These are phyloP conservation scores for Tenthredo amoena DNA, from an alignment of 2,888 invertebrate genomes.

Conservation along the genomic window DNA sequence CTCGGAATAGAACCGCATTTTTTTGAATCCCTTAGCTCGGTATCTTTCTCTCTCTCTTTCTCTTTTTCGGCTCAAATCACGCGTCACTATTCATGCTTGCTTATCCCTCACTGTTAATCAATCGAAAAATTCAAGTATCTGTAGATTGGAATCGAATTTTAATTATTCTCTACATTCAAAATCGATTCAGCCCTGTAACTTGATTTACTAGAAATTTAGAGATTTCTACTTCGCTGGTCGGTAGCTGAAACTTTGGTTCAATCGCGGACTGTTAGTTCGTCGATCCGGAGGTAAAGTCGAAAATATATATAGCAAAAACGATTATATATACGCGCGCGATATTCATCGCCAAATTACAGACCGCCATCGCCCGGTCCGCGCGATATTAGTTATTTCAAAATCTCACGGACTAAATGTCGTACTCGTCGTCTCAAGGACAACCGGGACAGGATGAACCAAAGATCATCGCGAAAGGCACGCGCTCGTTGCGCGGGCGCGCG, in stretches of 20 bases:
- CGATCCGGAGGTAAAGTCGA: not conserved
- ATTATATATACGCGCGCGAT: not conserved
- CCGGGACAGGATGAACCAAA: conserved; percentile 44
- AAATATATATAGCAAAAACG: not conserved
- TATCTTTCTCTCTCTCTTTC: not conserved
- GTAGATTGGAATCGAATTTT: not conserved
- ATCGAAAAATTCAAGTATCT: not conserved
- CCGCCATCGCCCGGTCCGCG: conserved; percentile 18
- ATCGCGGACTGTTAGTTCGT: not conserved
- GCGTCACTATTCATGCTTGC: not conserved
- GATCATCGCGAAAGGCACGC: conserved; percentile 8
- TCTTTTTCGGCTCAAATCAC: not conserved
- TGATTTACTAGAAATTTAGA: conserved; percentile 1
- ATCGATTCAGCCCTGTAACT: conserved; percentile 10
- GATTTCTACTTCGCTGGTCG: not conserved
- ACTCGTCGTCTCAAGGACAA: conserved; percentile 6
- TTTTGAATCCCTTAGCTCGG: not conserved
- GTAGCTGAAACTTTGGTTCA: not conserved
- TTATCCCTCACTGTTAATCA: not conserved
- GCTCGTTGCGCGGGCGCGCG: conserved; percentile 30
- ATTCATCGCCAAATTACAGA: not conserved
- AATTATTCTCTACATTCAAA: not conserved
- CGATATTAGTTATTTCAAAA: not conserved
- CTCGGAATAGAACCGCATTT: not conserved
- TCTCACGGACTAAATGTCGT: conserved; percentile 25